Percentiles rank a stretch among this genome's conserved stretches.
phyloP scores from a whole-genome alignment of 2,113 vertebrate species.

The Nerophis ophidion region DNA sequence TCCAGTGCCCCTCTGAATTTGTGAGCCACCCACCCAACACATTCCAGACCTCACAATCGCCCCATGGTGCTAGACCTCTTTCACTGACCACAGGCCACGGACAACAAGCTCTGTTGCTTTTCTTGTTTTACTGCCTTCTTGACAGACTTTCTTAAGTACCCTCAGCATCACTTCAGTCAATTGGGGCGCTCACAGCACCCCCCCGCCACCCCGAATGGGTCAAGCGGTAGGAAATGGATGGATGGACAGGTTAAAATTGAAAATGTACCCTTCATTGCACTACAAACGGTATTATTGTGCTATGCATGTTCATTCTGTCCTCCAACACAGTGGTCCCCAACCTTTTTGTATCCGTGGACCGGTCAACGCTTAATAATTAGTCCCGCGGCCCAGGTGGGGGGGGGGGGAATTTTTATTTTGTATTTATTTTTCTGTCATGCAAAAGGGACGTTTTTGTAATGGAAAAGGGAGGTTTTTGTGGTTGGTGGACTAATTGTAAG shows the following conservation, averaged over 20 bases:
- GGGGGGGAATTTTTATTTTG: too few species aligned
- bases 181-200: slow-evolving; percentile 10
- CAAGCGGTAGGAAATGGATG: too few species aligned
- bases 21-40: slow-evolving; percentile 16
- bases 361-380: too few species aligned
- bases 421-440: too few species aligned
- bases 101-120: slow-evolving; percentile 26
- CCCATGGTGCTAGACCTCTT: slow-evolving; percentile 12
- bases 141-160: slow-evolving; percentile 13
- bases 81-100: slow-evolving; percentile 4
- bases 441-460: too few species aligned
- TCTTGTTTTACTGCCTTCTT: slow-evolving; percentile 27
- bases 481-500: too few species aligned
- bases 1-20: slow-evolving; percentile 24
- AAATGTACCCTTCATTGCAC: background rate
- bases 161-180: slow-evolving; percentile 33
- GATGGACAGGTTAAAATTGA: too few species aligned
- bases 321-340: too few species aligned
- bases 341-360: too few species aligned
- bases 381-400: too few species aligned
- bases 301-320: background rate
- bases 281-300: background rate
- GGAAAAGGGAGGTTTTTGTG: too few species aligned
- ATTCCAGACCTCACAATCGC: slow-evolving; percentile 30
- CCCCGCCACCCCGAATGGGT: background rate